Conservation (phyloP, 2,797 vertebrate species). For the Leucoraja ocellata region DNA sequence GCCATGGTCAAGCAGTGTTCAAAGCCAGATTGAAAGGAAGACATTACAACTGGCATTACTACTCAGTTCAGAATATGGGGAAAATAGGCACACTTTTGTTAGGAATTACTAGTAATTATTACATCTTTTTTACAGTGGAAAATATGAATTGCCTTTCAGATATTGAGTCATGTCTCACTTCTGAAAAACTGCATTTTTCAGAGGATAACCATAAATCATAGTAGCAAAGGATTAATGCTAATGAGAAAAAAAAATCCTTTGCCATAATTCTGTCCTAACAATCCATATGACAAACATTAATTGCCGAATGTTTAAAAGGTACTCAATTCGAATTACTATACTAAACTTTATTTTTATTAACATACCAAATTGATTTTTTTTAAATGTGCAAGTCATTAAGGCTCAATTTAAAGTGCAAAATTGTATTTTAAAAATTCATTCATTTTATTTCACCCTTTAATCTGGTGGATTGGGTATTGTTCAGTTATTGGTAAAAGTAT, state of each 20-base stretch:
- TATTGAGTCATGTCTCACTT: background rate
- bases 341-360: background rate
- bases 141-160: background rate
- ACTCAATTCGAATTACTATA: background rate
- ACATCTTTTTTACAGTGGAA: background rate
- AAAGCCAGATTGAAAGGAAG: background rate
- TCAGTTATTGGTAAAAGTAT: background rate
- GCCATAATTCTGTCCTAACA: background rate
- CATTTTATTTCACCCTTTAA: background rate
- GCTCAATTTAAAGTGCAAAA: background rate
- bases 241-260: background rate
- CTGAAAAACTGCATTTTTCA: background rate
- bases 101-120: background rate
- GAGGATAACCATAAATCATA: background rate
- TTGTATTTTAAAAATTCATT: background rate
- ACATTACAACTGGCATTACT: background rate
- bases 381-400: background rate
- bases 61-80: background rate
- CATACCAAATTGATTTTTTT: background rate
- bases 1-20: background rate
- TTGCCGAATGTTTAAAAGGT: background rate
- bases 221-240: background rate
- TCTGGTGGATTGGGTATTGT: background rate
- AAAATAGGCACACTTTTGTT: background rate
- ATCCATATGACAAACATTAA: background rate